Evolutionary conservation across 2,888 invertebrate species (phyloP), one percentile per base, ranked within the genome.

Genomic region (Margaritifera margaritifera): DNA sequence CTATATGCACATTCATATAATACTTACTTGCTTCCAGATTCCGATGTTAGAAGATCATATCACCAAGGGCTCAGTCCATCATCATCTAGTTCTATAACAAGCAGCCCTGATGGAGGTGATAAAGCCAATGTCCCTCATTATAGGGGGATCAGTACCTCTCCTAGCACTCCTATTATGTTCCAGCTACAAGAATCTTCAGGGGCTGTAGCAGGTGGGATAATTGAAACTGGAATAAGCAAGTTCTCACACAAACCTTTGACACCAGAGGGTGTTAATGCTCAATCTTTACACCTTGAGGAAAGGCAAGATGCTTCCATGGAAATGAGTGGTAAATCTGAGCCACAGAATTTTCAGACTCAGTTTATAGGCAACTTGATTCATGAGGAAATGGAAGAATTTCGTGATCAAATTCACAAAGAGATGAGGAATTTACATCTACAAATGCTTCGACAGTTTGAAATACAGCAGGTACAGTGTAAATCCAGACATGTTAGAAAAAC

Each of bases 401-500:
- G 79, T 18, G 86, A 87, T 63, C 78, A 84, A 52, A 74, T 86
- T 59, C 84, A 85, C 57, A 72, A 67, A 6, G 85, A 87, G 61
- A 76, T 86, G 53, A 79, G 82, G 22, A 79, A 81, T 68, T 66
- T 88, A 61, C 87, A 88, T 64, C 78, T 84, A 55, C 85, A 87
- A 59, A 84, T 88, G 84, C 64, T 87, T 50, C 78, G 80, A 58
- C 84, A 86, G 73, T 86, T 87, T 71, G 82, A 84, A 31, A 79
- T 79, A 42, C 86, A 85, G 56, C 84, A 85, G 84, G 87, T 86
- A 72, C 57, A 31, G 5, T 68, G 15, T 31, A 54, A n/a, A 22
- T 63, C 56, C 51, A 5, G 6, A 22, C 52, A 56, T 27, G 11
- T 2, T 64, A 42, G 20, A 54, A 57, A 57, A 56, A n/a, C 42